A percentile compares a stretch with the other conserved stretches of the same genome.
Conservation (phyloP, 2,797 vertebrate species). For the Macropus fuliginosus region DNA sequence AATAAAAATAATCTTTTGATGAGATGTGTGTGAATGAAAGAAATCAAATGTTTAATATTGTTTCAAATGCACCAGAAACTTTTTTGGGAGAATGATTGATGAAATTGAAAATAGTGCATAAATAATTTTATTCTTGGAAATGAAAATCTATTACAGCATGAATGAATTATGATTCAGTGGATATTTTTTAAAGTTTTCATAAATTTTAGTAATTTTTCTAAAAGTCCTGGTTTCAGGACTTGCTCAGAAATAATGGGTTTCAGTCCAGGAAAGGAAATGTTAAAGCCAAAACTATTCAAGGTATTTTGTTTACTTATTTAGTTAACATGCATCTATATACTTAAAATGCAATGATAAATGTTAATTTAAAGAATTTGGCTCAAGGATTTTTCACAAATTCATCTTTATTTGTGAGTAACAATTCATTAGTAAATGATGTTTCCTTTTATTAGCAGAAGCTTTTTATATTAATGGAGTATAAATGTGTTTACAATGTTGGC, state of each 20-base stretch:
- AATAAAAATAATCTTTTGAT: constrained; percentile 68
- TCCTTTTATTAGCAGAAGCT: constrained; percentile 59
- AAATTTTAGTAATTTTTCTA: constrained; percentile 54
- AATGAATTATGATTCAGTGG: constrained; percentile 64
- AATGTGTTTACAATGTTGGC: constrained; percentile 78
- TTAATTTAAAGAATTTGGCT: constrained; percentile 65
- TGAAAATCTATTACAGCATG: constrained; percentile 52
- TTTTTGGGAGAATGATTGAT: constrained; percentile 53
- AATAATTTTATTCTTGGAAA: constrained; percentile 55
- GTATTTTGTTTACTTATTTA: constrained; percentile 73
- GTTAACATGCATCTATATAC: constrained; percentile 69
- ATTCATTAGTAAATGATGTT: constrained; percentile 64
- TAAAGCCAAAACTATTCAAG: constrained; percentile 61
- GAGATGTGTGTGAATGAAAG: constrained; percentile 61
- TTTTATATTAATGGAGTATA: constrained; percentile 66
- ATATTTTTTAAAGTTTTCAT: constrained; percentile 45
- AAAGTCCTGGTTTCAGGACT: constrained; percentile 73
- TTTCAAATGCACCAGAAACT: constrained; percentile 44
- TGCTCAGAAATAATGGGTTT: constrained; percentile 62
- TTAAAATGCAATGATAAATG: constrained; percentile 65
- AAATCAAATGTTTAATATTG: constrained; percentile 57
- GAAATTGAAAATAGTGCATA: constrained; percentile 50
- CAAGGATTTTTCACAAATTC: constrained; percentile 60
- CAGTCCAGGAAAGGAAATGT: constrained; percentile 65
- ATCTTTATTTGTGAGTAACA: constrained; percentile 63